These are phyloP conservation scores for Caerostris extrusa DNA, from an alignment of 1,140 invertebrate genomes.

Conservation along the genomic window DNA sequence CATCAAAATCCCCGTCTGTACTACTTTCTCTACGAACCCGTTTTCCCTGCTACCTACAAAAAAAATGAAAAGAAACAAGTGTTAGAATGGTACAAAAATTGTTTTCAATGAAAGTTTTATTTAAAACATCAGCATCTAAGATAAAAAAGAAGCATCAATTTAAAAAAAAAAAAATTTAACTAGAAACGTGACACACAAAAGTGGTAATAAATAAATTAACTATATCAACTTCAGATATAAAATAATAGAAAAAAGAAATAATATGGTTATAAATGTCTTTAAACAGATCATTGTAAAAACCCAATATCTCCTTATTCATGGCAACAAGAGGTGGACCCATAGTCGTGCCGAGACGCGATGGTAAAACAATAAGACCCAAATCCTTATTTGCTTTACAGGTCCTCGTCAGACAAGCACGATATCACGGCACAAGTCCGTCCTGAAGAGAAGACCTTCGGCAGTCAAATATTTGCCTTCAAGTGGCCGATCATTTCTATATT, in stretches of 20 bases:
- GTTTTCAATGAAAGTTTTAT: too few relatives aligned
- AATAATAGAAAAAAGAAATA: neutral
- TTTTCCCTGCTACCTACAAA: slow-evolving; percentile 61
- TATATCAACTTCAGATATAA: too few relatives aligned
- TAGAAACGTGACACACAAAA: too few relatives aligned
- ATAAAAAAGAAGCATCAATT: too few relatives aligned
- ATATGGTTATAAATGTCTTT: neutral
- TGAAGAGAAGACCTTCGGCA: neutral
- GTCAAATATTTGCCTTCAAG: slow-evolving; percentile 76
- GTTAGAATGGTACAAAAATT: neutral
- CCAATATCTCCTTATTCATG: neutral
- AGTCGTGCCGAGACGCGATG: neutral
- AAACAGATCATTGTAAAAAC: slow-evolving; percentile 4
- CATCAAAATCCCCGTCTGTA: slow-evolving; percentile 64
- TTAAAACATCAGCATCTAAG: too few relatives aligned
- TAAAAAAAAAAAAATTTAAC: too few relatives aligned
- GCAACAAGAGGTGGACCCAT: neutral
- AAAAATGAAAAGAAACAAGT: neutral
- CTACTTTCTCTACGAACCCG: slow-evolving; percentile 63
- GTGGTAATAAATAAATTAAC: too few relatives aligned
- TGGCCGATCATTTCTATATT: slow-evolving; percentile 75
- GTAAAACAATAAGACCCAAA: slow-evolving; percentile 69
- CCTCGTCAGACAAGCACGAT: slow-evolving; percentile 39
- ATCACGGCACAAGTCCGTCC: slow-evolving; percentile 11
- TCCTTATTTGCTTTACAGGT: slow-evolving; percentile 67